Conservation (phyloP, 2,113 vertebrate genomes). For the Scalopus aquaticus region DNA sequence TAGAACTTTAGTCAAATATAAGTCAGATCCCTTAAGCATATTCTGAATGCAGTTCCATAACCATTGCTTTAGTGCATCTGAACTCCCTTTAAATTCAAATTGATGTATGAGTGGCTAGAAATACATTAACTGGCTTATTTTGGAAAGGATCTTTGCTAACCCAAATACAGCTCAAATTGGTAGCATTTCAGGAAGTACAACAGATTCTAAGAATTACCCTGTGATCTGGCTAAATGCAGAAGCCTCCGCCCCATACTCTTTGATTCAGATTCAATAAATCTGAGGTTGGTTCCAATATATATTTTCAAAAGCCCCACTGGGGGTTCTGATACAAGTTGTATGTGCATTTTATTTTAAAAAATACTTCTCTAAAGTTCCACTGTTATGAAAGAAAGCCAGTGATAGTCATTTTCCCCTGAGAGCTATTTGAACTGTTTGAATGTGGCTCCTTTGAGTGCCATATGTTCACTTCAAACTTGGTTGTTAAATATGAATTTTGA, state of each 20-base stretch:
- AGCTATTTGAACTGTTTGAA: not conserved
- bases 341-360: not conserved
- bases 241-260: not conserved
- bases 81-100: constrained; percentile 8
- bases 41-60: not conserved
- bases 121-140: constrained; percentile 15
- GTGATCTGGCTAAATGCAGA: not conserved
- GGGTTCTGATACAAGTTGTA: not conserved
- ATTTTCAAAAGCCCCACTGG: not conserved
- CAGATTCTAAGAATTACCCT: not conserved
- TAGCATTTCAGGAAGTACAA: not conserved
- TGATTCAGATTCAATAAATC: not conserved
- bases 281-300: not conserved
- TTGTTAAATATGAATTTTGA: constrained; percentile 34
- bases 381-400: not conserved
- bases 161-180: not conserved
- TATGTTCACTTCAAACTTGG: constrained; percentile 26
- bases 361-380: not conserved
- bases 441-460: not conserved
- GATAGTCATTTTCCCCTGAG: not conserved
- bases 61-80: not conserved
- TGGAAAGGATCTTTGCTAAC: not conserved
- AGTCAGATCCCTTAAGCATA: not conserved
- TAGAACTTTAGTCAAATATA: not conserved
- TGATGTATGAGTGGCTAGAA: not conserved